Base-by-base conservation (phyloP, 1,140 invertebrate genomes). In the Lasaia peninsularis region DNA sequence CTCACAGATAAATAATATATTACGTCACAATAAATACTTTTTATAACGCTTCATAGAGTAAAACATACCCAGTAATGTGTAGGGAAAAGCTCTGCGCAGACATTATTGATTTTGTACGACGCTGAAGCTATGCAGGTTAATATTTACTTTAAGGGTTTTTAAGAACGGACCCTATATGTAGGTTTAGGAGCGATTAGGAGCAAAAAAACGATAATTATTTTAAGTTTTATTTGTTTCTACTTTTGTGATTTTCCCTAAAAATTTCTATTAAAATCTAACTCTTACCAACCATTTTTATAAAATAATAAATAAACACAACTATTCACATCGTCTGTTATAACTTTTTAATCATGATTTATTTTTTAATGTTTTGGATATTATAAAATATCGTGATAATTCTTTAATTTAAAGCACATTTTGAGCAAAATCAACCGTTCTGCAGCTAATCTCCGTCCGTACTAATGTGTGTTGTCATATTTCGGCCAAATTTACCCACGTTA, bases 81-180 rank as follows among this genome's bases (percentile, higher is more conserved):
- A 64, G 44, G 59, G 61, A 63, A 54, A 53, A 59, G 62, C 63
- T 66, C 63, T 81, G 80, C 80, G 78, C 80, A 76, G 71, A 73
- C 73, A 77, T 73, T 84, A 84, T 84, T 73, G 80, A 81, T 84
- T 84, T 81, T 78, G 57, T 58, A 60, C 57, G 63, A 54, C 60
- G 60, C 57, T 48, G 62, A 63, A 58, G 52, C 56, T 62, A 62
- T 67, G 54, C 67, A 55, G 48, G 67, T 48, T 58, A 63, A 62
- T 73, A 62, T 68, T 72, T 72, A 70, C 65, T 60, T 62, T 50
- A 35, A 21, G 32, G 51, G 48, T 40, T 44, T 34, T n/a, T 49
- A 60, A 49, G 3, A 35, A 60, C 3, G 9, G 31, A 18, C 37
- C 37, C 32, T 48, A 35, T 50, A 51, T 51, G 11, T 28, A 56